These are phyloP conservation scores for Papilio dardanus DNA, from an alignment of 1,140 invertebrate genomes.

Conservation along the genomic window DNA sequence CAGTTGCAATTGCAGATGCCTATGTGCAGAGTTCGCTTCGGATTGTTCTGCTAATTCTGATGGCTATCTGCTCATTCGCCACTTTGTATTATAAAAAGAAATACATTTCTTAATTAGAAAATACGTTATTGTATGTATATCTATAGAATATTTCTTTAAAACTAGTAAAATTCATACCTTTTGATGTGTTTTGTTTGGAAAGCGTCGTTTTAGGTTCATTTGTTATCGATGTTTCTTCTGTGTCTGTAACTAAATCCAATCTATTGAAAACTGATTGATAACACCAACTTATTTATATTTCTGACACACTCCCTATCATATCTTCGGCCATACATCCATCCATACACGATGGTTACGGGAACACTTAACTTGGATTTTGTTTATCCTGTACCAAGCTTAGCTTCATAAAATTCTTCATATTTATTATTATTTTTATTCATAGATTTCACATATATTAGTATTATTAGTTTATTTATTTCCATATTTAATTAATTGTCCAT, in stretches of 20 bases:
- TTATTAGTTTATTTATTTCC: conserved; percentile 1
- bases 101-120: too few species aligned
- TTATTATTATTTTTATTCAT: not conserved
- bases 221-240: not conserved
- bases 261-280: not conserved
- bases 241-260: conserved; percentile 4
- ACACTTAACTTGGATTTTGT: conserved; percentile 1
- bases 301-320: not conserved
- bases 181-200: not conserved
- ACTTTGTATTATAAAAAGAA: too few species aligned
- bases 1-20: too few species aligned
- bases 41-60: too few species aligned
- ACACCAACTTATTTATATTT: not conserved
- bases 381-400: not conserved
- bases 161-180: not conserved
- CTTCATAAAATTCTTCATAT: not conserved
- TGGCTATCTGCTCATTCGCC: too few species aligned
- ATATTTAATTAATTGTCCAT: conserved; percentile 1
- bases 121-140: too few species aligned
- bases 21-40: too few species aligned
- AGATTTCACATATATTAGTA: conserved; percentile 10
- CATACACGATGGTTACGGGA: not conserved
- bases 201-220: not conserved
- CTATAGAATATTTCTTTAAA: too few species aligned
- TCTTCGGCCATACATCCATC: conserved; percentile 3